A percentile compares a stretch with the other conserved stretches of the same genome.
Evolutionary conservation across 2,113 vertebrate genomes (phyloP).

Genomic region (Scophthalmus maximus): DNA sequence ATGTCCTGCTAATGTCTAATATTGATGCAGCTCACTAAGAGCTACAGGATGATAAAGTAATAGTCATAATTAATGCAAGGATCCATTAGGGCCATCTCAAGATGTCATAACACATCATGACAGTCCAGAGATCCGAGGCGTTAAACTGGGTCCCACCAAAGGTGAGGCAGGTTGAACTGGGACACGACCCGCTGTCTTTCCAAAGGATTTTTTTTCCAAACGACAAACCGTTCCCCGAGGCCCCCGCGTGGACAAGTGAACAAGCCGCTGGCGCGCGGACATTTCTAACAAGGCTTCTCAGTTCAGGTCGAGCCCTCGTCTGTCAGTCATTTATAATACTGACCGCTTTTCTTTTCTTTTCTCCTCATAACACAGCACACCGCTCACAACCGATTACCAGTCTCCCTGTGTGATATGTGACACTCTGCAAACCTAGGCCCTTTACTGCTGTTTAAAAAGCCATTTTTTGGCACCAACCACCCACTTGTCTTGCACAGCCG

Average conservation of each 20-base stretch:
- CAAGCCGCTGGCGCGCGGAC: slow-evolving; percentile 1
- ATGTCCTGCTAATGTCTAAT: slow-evolving; percentile 42
- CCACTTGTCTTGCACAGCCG: slow-evolving; percentile 17
- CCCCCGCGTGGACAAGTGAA: too few relatives aligned
- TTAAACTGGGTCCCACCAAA: slow-evolving; percentile 33
- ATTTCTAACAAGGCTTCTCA: slow-evolving; percentile 16
- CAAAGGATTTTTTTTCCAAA: slow-evolving; percentile 6
- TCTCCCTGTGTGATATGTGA: slow-evolving; percentile 13
- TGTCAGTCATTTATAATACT: slow-evolving; percentile 17
- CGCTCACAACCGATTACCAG: slow-evolving; percentile 15
- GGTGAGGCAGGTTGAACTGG: slow-evolving; percentile 20
- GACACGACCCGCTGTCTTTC: slow-evolving; percentile 7
- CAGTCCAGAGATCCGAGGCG: slow-evolving; percentile 17
- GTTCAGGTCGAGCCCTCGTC: slow-evolving; percentile 5
- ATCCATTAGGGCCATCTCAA: slow-evolving; percentile 59
- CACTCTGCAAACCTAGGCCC: slow-evolving; percentile 27
- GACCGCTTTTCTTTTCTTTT: background rate
- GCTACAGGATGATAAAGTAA: slow-evolving; percentile 57
- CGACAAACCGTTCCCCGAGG: slow-evolving; percentile 1
- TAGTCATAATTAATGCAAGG: slow-evolving; percentile 68
- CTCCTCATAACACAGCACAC: slow-evolving; percentile 10
- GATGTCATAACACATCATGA: slow-evolving; percentile 55
- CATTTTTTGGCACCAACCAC: slow-evolving; percentile 33
- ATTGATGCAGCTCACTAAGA: slow-evolving; percentile 60
- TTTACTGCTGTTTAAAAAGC: slow-evolving; percentile 44